Conservation (phyloP, 2,797 vertebrate species). For the Phalanger gymnotis region DNA sequence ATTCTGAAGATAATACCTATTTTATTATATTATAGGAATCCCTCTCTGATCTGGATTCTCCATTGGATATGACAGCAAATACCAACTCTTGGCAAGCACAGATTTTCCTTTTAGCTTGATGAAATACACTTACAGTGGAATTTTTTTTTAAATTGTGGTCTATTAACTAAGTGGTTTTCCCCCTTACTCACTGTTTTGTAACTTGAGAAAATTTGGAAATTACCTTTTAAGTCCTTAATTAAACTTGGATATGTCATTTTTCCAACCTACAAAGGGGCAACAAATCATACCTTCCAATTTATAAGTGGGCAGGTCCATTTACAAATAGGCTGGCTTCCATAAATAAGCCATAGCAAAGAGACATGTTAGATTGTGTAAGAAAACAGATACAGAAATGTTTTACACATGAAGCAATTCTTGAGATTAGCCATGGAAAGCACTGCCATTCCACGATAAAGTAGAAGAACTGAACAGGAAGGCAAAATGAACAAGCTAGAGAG, state of each 20-base stretch:
- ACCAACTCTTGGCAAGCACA: background rate
- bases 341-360: no score
- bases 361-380: no score
- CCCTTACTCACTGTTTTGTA: background rate
- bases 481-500: background rate
- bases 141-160: background rate
- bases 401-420: background rate
- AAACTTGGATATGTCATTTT: background rate
- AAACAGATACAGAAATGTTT: background rate
- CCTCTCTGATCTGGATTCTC: background rate
- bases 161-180: background rate
- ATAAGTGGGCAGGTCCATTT: background rate
- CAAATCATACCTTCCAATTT: no score
- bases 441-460: background rate
- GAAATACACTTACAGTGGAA: background rate
- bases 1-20: background rate
- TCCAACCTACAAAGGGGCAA: background rate
- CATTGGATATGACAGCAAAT: background rate
- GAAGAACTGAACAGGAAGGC: background rate
- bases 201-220: conserved; percentile 13
- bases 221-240: conserved; percentile 14
- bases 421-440: background rate
- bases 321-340: background rate
- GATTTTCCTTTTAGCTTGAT: background rate
- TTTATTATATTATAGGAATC: background rate